These are phyloP conservation scores for Poecilobothrus nobilitatus DNA, from an alignment of 2,888 invertebrate species.

Conservation along the genomic window DNA sequence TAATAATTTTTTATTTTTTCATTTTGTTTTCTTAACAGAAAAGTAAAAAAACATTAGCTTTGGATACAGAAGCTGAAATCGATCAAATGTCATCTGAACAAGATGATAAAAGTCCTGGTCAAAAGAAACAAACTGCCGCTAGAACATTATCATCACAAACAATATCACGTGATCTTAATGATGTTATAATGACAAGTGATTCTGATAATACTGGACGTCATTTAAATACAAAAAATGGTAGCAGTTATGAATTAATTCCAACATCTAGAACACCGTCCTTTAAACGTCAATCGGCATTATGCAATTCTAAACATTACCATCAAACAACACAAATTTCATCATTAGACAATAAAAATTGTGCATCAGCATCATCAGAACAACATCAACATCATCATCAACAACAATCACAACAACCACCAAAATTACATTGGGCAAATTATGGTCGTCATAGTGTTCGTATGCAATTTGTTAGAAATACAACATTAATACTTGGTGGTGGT, in stretches of 20 bases:
- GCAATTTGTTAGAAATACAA: slow-evolving; percentile 10
- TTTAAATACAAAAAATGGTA: slow-evolving; percentile 18
- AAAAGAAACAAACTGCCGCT: slow-evolving; percentile 30
- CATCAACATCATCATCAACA: slow-evolving; percentile 9
- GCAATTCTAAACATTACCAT: neutral
- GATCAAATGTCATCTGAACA: slow-evolving; percentile 37
- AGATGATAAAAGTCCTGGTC: slow-evolving; percentile 33
- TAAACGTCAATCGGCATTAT: slow-evolving; percentile 11
- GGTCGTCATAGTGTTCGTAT: slow-evolving; percentile 14
- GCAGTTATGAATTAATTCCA: slow-evolving; percentile 22
- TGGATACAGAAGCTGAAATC: slow-evolving; percentile 32
- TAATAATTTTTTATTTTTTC: no score
- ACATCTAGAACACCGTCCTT: slow-evolving; percentile 20
- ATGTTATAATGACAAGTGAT: slow-evolving; percentile 28
- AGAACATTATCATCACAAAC: slow-evolving; percentile 39
- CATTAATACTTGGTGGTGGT: slow-evolving; percentile 1
- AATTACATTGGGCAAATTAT: slow-evolving; percentile 14
- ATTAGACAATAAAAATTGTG: neutral
- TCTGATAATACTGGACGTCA: slow-evolving; percentile 12
- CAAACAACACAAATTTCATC: slow-evolving; percentile 7
- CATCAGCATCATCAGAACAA: neutral
- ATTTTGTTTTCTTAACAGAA: no score
- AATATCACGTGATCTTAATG: slow-evolving; percentile 32
- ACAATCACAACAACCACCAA: slow-evolving; percentile 2
- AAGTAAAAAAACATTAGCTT: slow-evolving; percentile 21